A percentile compares a stretch with the other conserved stretches of the same genome.
phyloP scores from a whole-genome alignment of 2,797 vertebrate genomes.

The Chanos chanos region DNA sequence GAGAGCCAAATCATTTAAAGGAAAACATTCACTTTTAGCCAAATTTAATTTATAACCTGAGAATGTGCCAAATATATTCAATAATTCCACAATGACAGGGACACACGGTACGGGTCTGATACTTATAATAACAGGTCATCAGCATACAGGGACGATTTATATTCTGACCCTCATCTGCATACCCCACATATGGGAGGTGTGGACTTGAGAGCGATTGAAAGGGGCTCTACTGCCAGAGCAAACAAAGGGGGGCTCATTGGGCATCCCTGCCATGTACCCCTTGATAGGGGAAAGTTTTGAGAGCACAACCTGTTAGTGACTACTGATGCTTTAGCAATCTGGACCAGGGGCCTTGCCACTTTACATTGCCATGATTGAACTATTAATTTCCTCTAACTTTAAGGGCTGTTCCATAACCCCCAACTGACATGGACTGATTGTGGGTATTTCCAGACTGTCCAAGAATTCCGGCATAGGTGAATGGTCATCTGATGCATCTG shows the following conservation, averaged over 20 bases:
- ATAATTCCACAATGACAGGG: background rate
- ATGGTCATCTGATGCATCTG: background rate
- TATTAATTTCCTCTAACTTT: no score
- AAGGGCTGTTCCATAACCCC: no score
- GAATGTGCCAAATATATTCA: background rate
- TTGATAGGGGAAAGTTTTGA: no score
- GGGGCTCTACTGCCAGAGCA: no score
- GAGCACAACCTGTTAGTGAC: no score
- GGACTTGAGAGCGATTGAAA: background rate
- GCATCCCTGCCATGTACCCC: no score
- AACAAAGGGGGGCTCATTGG: no score
- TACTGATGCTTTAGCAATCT: no score
- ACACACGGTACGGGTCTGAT: background rate
- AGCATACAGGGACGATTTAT: background rate
- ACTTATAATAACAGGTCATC: background rate
- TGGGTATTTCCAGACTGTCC: background rate
- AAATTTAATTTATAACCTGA: background rate
- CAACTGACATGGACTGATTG: no score
- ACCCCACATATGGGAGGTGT: background rate
- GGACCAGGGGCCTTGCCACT: no score
- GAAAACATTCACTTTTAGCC: background rate
- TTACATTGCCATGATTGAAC: no score
- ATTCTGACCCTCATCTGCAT: background rate
- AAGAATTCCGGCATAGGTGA: background rate
- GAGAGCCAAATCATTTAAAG: background rate